Conservation (phyloP, 23 tunicate species). For the Trididemnum miniatum region DNA sequence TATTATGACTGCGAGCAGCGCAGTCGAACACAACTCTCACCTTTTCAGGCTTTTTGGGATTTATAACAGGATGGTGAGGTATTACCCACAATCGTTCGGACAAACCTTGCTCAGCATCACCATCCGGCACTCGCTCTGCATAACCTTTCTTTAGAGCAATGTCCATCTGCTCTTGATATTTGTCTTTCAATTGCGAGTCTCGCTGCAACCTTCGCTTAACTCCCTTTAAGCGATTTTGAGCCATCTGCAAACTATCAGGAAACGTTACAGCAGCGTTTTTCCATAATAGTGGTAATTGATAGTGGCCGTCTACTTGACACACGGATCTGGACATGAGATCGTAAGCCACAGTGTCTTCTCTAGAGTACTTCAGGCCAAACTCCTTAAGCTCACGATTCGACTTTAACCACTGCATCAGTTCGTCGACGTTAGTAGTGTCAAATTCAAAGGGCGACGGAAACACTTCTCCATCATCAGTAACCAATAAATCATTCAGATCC, state of each 20-base stretch:
- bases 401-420: neutral
- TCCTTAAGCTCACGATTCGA: neutral
- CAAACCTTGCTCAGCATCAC: neutral
- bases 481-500: neutral
- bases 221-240: neutral
- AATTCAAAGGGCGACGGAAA: neutral
- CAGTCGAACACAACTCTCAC: constrained; percentile 23
- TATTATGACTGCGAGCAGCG: neutral
- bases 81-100: neutral
- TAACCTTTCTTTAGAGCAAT: neutral
- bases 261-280: constrained; percentile 1
- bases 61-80: constrained; percentile 19
- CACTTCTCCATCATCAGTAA: constrained; percentile 22
- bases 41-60: constrained; percentile 21
- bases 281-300: constrained; percentile 7
- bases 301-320: constrained; percentile 3
- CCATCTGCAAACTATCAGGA: constrained; percentile 14
- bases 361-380: constrained; percentile 2
- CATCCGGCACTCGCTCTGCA: constrained; percentile 7
- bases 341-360: constrained; percentile 11
- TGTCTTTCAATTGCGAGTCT: neutral
- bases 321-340: neutral
- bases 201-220: constrained; percentile 1
- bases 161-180: constrained; percentile 5
- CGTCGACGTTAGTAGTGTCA: neutral